Conservation (phyloP, 2,797 vertebrate species). For the Crenuchus spilurus region DNA sequence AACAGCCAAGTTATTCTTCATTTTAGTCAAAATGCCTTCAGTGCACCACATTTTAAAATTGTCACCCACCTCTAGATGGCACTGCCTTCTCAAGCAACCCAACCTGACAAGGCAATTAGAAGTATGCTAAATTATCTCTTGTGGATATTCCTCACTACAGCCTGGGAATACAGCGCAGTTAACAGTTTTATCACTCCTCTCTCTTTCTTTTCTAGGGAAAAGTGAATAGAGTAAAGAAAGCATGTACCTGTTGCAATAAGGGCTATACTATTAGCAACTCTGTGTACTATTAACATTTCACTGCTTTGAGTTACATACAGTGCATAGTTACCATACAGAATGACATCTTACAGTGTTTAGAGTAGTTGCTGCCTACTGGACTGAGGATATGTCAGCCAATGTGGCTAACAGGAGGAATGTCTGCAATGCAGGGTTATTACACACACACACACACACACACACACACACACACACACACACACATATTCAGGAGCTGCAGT, state of each 20-base stretch:
- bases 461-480: slow-evolving; percentile 2
- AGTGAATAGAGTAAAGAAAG: not conserved
- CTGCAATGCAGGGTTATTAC: slow-evolving; percentile 22
- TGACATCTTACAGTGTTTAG: too few species aligned
- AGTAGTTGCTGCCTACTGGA: slow-evolving; percentile 22
- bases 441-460: not conserved
- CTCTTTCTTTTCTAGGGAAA: not conserved
- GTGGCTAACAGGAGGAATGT: not conserved
- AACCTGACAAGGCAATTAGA: slow-evolving; percentile 65
- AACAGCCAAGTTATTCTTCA: too few species aligned
- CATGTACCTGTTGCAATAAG: not conserved
- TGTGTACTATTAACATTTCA: not conserved
- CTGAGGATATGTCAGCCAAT: slow-evolving; percentile 33
- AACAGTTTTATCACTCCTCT: slow-evolving; percentile 22
- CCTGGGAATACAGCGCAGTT: slow-evolving; percentile 13
- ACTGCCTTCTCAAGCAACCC: slow-evolving; percentile 68
- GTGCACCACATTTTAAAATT: not conserved
- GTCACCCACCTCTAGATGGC: slow-evolving; percentile 72
- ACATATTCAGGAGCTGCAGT: slow-evolving; percentile 25
- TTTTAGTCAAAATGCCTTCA: not conserved
- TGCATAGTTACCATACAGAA: not conserved
- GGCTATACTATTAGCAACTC: not conserved
- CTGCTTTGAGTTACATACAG: not conserved
- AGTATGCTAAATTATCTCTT: slow-evolving; percentile 45
- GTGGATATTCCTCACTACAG: slow-evolving; percentile 28